These are phyloP conservation scores for Thaumatotibia leucotreta DNA, from an alignment of 1,140 invertebrate genomes.

Conservation along the genomic window DNA sequence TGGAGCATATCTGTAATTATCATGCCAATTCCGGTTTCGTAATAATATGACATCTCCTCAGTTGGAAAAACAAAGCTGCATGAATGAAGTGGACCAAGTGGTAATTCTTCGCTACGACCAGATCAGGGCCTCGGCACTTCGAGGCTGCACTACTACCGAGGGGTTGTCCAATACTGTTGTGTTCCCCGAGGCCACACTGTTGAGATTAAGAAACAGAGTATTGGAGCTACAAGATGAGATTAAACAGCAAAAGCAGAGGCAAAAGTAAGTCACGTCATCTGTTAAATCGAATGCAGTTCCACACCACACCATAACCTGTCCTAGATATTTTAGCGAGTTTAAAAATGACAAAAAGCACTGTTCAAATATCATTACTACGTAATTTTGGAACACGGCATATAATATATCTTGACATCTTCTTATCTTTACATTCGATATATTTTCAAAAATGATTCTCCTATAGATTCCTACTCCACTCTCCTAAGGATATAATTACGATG, in stretches of 20 bases:
- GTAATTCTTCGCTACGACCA: constrained; percentile 60
- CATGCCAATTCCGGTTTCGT: not conserved
- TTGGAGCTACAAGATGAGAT: constrained; percentile 61
- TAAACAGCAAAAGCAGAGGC: constrained; percentile 51
- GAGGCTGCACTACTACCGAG: constrained; percentile 43
- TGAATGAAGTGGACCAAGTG: constrained; percentile 63
- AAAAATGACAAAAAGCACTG: too few relatives aligned
- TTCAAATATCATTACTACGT: too few relatives aligned
- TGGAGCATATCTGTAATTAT: not conserved
- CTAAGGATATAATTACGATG: too few relatives aligned
- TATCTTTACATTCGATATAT: too few relatives aligned
- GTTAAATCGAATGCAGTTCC: too few relatives aligned
- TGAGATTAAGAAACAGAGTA: constrained; percentile 43
- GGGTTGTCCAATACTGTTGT: constrained; percentile 57
- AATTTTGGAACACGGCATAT: too few relatives aligned
- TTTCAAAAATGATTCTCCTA: too few relatives aligned
- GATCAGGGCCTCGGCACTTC: constrained; percentile 50
- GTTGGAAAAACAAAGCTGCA: constrained; percentile 69
- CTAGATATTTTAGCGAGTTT: too few relatives aligned
- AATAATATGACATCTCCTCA: constrained; percentile 10
- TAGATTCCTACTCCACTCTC: too few relatives aligned
- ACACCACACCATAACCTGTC: too few relatives aligned
- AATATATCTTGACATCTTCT: too few relatives aligned
- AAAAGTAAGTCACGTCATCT: constrained; percentile 40
- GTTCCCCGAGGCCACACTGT: constrained; percentile 51